phyloP scores from a whole-genome alignment of 2,797 vertebrate genomes.

The Ataeniobius toweri region DNA sequence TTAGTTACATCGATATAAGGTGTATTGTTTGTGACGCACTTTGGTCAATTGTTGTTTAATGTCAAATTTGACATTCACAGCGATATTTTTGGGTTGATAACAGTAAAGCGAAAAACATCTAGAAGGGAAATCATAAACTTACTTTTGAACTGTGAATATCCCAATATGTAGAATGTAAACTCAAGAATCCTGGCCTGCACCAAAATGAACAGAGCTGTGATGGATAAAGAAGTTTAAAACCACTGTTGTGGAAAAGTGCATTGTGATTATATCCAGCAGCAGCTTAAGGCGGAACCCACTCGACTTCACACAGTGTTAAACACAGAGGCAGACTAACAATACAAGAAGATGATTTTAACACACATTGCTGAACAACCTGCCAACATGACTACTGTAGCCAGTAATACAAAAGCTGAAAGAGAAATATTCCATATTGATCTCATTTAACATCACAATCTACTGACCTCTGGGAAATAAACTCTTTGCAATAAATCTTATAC shows the following conservation, averaged over 20 bases:
- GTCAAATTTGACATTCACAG: not conserved
- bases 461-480: not conserved
- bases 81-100: not conserved
- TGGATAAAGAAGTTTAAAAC: slow-evolving; percentile 21
- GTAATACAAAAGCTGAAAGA: slow-evolving; percentile 1
- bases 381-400: not conserved
- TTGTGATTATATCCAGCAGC: slow-evolving; percentile 11
- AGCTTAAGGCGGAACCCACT: not conserved
- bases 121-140: not conserved
- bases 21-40: not conserved
- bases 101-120: not conserved
- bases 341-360: slow-evolving; percentile 7
- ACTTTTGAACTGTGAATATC: not conserved
- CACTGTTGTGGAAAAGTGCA: slow-evolving; percentile 13
- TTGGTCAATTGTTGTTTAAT: not conserved
- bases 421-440: not conserved
- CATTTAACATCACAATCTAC: not conserved
- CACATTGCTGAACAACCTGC: not conserved
- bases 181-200: not conserved
- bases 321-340: not conserved
- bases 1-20: too few species aligned
- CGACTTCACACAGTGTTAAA: not conserved
- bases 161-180: not conserved
- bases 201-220: not conserved
- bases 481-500: not conserved